phyloP scores from a whole-genome alignment of 2,113 vertebrate genomes.

The Chionomys nivalis region DNA sequence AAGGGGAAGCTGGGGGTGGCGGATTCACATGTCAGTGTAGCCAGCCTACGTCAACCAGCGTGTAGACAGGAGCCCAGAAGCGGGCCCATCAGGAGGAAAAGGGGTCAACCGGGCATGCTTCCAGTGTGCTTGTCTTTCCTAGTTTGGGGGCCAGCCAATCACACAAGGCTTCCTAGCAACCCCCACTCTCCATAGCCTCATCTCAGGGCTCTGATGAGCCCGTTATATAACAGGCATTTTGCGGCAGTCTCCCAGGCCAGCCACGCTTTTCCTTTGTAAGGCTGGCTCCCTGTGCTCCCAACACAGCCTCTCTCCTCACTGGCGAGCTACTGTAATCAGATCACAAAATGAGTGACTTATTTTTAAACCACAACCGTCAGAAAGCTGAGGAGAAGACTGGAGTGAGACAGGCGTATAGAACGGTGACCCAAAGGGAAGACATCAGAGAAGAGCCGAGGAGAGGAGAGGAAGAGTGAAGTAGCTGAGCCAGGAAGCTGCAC shows the following conservation, averaged over 20 bases:
- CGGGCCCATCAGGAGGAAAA: slow-evolving; percentile 33
- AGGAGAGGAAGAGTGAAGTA: not conserved
- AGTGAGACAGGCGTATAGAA: not conserved
- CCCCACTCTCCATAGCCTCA: slow-evolving; percentile 31
- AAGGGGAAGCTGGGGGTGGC: not conserved
- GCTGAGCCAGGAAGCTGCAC: not conserved
- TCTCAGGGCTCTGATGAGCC: not conserved
- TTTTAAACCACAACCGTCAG: slow-evolving; percentile 59
- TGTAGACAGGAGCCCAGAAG: slow-evolving; percentile 18
- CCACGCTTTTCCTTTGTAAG: slow-evolving; percentile 44
- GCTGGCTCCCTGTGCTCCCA: not conserved
- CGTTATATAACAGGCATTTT: slow-evolving; percentile 51
- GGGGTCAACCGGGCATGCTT: not conserved
- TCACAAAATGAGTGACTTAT: slow-evolving; percentile 31
- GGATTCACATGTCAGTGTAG: slow-evolving; percentile 47
- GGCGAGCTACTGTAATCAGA: slow-evolving; percentile 38
- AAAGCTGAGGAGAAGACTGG: slow-evolving; percentile 18
- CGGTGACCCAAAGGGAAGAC: not conserved
- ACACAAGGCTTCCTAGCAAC: slow-evolving; percentile 18
- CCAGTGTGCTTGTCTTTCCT: slow-evolving; percentile 14
- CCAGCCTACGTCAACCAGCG: not conserved
- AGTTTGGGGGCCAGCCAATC: slow-evolving; percentile 19
- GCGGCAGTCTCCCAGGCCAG: not conserved
- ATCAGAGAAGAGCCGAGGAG: not conserved
- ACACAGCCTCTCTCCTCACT: not conserved